These are phyloP conservation scores for Anthopleura xanthogrammica DNA, from an alignment of 92 coral and sea anemone species.

Conservation along the genomic window DNA sequence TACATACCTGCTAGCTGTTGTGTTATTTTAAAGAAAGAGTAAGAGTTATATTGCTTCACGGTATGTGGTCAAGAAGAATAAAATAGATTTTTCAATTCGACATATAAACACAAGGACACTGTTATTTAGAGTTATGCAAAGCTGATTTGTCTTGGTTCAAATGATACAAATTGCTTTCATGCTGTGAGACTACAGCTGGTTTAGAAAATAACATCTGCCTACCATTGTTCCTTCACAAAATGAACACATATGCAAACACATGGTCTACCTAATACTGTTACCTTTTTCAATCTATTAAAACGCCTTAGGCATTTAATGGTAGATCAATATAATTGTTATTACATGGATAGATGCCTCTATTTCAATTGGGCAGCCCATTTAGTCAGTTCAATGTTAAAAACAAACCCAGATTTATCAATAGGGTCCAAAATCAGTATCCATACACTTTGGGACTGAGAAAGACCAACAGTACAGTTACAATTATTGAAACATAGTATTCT, in stretches of 20 bases:
- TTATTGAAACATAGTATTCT: no score
- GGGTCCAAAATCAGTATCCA: no score
- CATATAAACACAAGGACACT: not conserved
- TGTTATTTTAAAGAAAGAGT: not conserved
- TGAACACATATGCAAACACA: conserved; percentile 4
- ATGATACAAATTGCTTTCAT: conserved; percentile 7
- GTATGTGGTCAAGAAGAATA: not conserved
- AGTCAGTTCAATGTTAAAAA: no score
- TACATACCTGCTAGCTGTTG: not conserved
- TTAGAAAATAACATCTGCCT: conserved; percentile 9
- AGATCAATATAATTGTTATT: not conserved
- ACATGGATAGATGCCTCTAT: no score
- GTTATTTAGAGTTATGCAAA: not conserved
- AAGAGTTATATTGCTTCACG: not conserved
- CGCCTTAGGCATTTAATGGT: not conserved
- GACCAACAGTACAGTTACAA: no score
- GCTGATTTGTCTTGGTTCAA: not conserved
- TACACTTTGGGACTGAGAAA: no score
- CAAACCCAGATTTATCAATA: no score
- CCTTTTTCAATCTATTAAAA: not conserved
- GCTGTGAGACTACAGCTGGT: conserved; percentile 28
- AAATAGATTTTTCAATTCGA: not conserved
- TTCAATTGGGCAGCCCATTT: no score
- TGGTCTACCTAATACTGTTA: not conserved
- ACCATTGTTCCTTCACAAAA: not conserved